Evolutionary conservation across 2,797 vertebrate genomes (phyloP).

Genomic region (Hipposideros larvatus): DNA sequence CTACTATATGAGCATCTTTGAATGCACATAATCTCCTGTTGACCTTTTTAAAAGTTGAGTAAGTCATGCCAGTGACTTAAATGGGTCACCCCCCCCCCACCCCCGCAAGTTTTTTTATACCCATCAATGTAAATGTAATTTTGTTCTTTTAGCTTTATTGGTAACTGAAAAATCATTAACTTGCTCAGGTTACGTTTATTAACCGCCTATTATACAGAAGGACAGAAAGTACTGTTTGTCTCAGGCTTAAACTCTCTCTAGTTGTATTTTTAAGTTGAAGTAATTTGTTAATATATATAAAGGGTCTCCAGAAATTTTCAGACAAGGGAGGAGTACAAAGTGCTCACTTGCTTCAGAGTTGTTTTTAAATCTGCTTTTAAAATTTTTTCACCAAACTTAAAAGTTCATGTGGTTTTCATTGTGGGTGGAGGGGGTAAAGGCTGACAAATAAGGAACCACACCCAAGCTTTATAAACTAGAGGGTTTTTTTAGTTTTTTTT

Average conservation of each 20-base stretch:
- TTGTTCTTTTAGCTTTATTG: conserved; percentile 54
- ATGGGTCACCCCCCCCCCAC: background rate
- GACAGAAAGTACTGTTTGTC: conserved; percentile 5
- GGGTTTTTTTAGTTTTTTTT: background rate
- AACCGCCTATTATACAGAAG: background rate
- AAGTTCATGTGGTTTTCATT: conserved; percentile 84
- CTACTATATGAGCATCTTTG: background rate
- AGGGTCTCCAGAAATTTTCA: conserved; percentile 3
- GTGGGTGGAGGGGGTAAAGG: conserved; percentile 79
- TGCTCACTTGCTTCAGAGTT: conserved; percentile 54
- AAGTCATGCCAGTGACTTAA: conserved; percentile 7
- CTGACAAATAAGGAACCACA: conserved; percentile 84
- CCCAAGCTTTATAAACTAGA: conserved; percentile 75
- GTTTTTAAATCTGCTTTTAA: conserved; percentile 72
- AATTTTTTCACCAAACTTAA: conserved; percentile 63
- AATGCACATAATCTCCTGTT: background rate
- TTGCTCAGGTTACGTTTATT: conserved; percentile 33
- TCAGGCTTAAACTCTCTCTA: conserved; percentile 16
- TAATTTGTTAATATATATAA: conserved; percentile 53
- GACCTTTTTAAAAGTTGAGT: conserved; percentile 31
- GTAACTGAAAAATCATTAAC: conserved; percentile 53
- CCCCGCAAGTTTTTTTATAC: background rate
- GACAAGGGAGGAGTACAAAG: background rate
- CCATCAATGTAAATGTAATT: background rate
- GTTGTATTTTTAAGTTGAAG: conserved; percentile 35